These are phyloP conservation scores for Tetranychus piercei DNA, from an alignment of 2,888 invertebrate genomes.

Conservation along the genomic window DNA sequence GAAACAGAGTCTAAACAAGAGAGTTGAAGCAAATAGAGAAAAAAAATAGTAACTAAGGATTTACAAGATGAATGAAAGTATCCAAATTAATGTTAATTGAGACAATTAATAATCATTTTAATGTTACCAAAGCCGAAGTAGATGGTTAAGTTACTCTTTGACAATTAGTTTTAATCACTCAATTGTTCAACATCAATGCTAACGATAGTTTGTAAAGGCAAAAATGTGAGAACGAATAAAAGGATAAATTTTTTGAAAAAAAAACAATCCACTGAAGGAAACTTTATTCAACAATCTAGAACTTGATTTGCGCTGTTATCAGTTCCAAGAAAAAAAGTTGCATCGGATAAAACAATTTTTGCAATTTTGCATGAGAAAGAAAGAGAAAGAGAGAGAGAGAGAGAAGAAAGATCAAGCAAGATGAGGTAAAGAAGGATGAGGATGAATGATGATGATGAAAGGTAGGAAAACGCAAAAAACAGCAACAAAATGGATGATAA, in stretches of 20 bases:
- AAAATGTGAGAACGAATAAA: background rate
- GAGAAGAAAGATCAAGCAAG: background rate
- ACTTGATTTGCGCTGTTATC: background rate
- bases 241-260: background rate
- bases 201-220: background rate
- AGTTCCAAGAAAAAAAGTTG: background rate
- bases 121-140: background rate
- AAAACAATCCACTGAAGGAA: background rate
- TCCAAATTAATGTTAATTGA: background rate
- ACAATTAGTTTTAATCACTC: background rate
- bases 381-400: constrained; percentile 9
- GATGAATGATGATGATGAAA: background rate
- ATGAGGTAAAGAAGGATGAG: background rate
- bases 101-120: background rate
- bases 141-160: background rate
- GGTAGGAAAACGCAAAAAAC: background rate
- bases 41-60: background rate
- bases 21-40: background rate
- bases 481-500: background rate
- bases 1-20: background rate
- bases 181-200: too few species aligned
- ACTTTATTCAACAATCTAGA: background rate
- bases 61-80: background rate
- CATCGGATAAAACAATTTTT: background rate
- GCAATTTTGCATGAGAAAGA: constrained; percentile 2